These are phyloP conservation scores for Machaerirhynchus nigripectus DNA, from an alignment of 2,113 vertebrate species.

Conservation along the genomic window DNA sequence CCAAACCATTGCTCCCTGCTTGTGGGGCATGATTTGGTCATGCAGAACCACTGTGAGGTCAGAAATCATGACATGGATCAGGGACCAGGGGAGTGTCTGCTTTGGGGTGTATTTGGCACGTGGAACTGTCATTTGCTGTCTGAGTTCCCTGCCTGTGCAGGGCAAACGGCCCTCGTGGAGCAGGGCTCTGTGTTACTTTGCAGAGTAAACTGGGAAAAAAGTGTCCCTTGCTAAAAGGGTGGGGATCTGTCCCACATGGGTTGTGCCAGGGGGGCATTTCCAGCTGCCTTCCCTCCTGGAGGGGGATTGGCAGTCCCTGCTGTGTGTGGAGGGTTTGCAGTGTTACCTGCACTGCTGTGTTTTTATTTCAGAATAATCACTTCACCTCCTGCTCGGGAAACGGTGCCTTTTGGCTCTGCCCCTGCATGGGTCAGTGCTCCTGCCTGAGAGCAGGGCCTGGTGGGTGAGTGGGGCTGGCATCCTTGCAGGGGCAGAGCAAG, in stretches of 20 bases:
- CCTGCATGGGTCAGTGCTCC: background rate
- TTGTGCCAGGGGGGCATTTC: background rate
- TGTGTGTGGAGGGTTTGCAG: background rate
- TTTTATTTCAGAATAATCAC: background rate
- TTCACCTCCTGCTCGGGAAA: background rate
- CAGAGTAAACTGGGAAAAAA: background rate
- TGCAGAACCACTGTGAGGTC: background rate
- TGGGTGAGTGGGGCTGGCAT: background rate
- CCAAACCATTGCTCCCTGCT: background rate
- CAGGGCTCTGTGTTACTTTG: fast-evolving
- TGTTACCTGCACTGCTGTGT: background rate
- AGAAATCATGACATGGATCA: fast-evolving
- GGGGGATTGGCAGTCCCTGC: background rate
- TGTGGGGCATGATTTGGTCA: background rate
- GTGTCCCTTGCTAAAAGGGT: background rate
- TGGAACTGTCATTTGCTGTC: background rate
- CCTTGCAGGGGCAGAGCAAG: background rate
- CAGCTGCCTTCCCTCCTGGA: background rate
- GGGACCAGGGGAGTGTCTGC: background rate
- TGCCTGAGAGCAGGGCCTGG: background rate
- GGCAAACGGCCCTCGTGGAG: background rate
- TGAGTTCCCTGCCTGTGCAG: background rate
- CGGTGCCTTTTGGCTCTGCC: background rate
- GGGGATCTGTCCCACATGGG: fast-evolving
- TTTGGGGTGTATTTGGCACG: background rate